Evolutionary conservation across 2,888 invertebrate genomes (phyloP).

Genomic region (Leptopilina syphax): DNA sequence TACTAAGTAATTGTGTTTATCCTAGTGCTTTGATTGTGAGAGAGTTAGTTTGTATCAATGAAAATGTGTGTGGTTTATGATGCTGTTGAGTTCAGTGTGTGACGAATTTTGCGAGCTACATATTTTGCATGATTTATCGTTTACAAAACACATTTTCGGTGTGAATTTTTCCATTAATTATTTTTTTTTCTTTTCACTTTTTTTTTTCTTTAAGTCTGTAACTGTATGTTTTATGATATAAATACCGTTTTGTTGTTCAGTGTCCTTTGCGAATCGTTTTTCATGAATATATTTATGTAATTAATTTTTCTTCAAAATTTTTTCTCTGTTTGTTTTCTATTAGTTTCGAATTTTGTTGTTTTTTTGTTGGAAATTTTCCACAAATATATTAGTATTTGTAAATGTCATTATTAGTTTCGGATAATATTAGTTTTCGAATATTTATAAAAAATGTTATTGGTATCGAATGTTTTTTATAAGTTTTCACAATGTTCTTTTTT

Average conservation of each 20-base stretch:
- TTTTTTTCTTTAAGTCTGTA: constrained; percentile 56
- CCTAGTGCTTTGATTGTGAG: constrained; percentile 38
- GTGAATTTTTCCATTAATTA: constrained; percentile 52
- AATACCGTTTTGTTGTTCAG: constrained; percentile 49
- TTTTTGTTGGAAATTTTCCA: too few species aligned
- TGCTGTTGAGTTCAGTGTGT: constrained; percentile 72
- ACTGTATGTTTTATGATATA: constrained; percentile 48
- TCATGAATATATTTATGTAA: constrained; percentile 13
- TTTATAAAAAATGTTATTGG: too few species aligned
- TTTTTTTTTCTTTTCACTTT: constrained; percentile 52
- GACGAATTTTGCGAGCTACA: constrained; percentile 58
- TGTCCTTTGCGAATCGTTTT: constrained; percentile 43
- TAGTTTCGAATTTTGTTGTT: too few species aligned
- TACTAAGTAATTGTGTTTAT: constrained; percentile 32
- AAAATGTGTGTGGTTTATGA: constrained; percentile 42
- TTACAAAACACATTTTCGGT: constrained; percentile 53
- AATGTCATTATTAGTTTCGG: too few species aligned
- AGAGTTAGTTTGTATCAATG: constrained; percentile 55
- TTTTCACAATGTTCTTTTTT: too few species aligned
- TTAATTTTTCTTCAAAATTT: constrained; percentile 38
- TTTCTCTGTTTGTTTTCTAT: background rate
- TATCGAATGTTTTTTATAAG: too few species aligned
- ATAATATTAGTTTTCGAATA: too few species aligned
- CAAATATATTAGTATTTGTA: too few species aligned
- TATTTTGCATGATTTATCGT: constrained; percentile 22